phyloP scores from a whole-genome alignment of 2,888 invertebrate genomes.

The Incurvaria masculella region DNA sequence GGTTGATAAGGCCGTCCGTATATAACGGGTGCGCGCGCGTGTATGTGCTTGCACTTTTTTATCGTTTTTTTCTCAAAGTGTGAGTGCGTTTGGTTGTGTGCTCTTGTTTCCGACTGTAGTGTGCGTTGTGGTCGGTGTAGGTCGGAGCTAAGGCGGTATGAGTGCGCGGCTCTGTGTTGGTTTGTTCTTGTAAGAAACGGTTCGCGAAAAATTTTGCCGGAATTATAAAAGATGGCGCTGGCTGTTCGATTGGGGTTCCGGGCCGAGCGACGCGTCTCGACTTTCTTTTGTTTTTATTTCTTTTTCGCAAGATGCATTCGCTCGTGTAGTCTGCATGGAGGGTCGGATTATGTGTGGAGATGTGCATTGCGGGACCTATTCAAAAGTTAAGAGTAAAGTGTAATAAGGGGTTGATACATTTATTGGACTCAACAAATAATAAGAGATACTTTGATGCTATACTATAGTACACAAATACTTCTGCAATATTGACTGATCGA shows the following conservation, averaged over 20 bases:
- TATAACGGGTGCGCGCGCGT: conserved; percentile 14
- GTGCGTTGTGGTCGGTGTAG: conserved; percentile 20
- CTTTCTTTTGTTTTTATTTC: too few species aligned
- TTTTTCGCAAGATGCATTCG: too few species aligned
- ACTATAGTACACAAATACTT: too few species aligned
- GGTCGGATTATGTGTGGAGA: too few species aligned
- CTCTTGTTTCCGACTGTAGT: conserved; percentile 23
- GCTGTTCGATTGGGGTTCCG: conserved; percentile 11
- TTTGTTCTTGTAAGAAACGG: conserved; percentile 52
- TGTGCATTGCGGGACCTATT: too few species aligned
- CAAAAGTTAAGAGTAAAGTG: too few species aligned
- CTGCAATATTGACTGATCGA: too few species aligned
- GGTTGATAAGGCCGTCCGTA: conserved; percentile 11
- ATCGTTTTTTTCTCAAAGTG: conserved; percentile 53
- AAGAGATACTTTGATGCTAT: too few species aligned
- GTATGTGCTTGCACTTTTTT: conserved; percentile 44
- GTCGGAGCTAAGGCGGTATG: not conserved
- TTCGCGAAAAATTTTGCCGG: conserved; percentile 50
- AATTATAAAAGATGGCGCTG: conserved; percentile 52
- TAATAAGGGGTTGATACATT: too few species aligned
- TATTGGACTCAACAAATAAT: too few species aligned
- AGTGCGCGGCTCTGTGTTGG: conserved; percentile 6
- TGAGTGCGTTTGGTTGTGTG: conserved; percentile 53
- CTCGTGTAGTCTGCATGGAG: too few species aligned
- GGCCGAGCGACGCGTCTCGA: not conserved